Evolutionary conservation across 2,888 invertebrate genomes (phyloP).

Genomic region (Druceiella hillmani): DNA sequence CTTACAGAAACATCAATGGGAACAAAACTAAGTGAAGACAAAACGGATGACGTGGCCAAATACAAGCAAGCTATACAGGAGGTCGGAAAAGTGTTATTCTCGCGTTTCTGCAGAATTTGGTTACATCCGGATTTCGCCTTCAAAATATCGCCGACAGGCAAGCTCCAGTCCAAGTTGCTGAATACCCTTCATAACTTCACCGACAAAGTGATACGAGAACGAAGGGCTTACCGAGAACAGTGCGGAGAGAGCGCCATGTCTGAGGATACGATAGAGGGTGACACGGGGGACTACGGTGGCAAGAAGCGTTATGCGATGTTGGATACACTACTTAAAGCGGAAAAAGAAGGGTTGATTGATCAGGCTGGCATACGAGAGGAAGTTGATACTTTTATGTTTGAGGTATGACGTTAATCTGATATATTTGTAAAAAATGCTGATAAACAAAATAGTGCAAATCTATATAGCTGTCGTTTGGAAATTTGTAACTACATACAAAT

Average conservation of each 20-base stretch:
- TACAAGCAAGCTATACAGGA: slow-evolving; percentile 47
- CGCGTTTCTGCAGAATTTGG: slow-evolving; percentile 46
- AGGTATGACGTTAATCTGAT: slow-evolving; percentile 28
- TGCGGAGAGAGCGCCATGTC: slow-evolving; percentile 19
- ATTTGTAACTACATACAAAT: no score
- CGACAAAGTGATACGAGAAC: slow-evolving; percentile 31
- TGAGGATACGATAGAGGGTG: slow-evolving; percentile 15
- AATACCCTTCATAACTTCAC: slow-evolving; percentile 32
- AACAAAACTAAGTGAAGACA: slow-evolving; percentile 38
- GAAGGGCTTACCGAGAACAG: slow-evolving; percentile 21
- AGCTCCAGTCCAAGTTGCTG: slow-evolving; percentile 33
- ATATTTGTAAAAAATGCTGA: no score
- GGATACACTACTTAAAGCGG: slow-evolving; percentile 37
- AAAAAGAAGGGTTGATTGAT: slow-evolving; percentile 33
- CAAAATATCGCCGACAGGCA: slow-evolving; percentile 37
- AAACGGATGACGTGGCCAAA: slow-evolving; percentile 31
- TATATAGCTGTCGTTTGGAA: no score
- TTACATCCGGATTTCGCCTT: slow-evolving; percentile 45
- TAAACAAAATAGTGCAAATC: no score
- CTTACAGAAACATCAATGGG: slow-evolving; percentile 56
- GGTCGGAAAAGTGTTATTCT: slow-evolving; percentile 30
- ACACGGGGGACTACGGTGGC: slow-evolving; percentile 26
- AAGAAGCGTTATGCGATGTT: slow-evolving; percentile 44
- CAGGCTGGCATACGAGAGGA: slow-evolving; percentile 45
- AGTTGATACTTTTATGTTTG: slow-evolving; percentile 50